Conservation (phyloP, 2,797 vertebrate genomes). For the Eulemur mongoz region DNA sequence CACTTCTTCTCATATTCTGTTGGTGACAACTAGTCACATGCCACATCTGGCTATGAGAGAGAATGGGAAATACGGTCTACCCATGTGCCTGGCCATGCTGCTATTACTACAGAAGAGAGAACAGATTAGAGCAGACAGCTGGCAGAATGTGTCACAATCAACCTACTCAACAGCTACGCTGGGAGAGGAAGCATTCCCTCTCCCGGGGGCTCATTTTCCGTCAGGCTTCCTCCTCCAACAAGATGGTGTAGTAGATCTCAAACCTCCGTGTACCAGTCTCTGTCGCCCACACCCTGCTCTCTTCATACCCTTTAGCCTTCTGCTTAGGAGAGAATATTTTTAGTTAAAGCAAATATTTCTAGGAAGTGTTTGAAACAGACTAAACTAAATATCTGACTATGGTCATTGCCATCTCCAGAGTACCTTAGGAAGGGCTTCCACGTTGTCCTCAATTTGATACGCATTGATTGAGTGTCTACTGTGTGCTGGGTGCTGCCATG, state of each 20-base stretch:
- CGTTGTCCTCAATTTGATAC: neutral
- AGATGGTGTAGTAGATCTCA: rapidly evolving
- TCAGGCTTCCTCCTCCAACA: neutral
- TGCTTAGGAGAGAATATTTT: neutral
- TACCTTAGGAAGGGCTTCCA: neutral
- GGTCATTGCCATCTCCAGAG: neutral
- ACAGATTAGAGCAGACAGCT: neutral
- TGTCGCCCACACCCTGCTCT: neutral
- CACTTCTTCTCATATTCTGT: neutral
- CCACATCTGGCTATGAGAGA: neutral
- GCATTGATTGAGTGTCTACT: neutral
- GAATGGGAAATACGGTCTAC: neutral
- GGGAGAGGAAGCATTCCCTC: neutral
- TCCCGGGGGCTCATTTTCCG: neutral
- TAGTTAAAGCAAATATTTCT: neutral
- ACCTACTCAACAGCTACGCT: neutral
- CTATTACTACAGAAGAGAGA: neutral
- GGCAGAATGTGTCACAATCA: neutral
- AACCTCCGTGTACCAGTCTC: neutral
- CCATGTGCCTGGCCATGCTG: neutral
- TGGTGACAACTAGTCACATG: neutral
- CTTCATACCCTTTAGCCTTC: neutral
- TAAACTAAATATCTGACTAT: neutral
- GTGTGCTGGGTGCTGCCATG: too few relatives aligned
- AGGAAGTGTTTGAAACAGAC: neutral